Conservation (phyloP, 2,797 vertebrate genomes). For the Microhierax caerulescens region DNA sequence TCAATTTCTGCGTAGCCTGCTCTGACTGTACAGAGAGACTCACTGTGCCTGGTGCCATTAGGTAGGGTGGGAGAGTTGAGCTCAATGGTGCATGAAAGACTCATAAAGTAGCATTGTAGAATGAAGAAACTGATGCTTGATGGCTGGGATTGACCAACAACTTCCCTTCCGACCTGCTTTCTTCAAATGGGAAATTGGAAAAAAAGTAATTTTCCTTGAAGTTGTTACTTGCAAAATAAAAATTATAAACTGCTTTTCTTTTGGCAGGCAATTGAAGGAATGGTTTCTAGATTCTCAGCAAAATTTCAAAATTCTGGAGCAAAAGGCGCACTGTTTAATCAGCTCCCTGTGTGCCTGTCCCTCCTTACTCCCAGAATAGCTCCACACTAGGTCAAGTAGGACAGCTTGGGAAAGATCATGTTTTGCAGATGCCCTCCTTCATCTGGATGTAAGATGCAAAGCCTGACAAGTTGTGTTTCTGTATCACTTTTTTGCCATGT, state of each 20-base stretch:
- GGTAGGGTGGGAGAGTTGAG: not conserved
- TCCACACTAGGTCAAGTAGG: not conserved
- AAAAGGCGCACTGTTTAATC: not conserved
- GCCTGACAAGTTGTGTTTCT: constrained; percentile 23
- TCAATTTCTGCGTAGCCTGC: not conserved
- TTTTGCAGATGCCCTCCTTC: constrained; percentile 18
- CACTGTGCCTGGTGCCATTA: not conserved
- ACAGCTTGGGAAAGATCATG: not conserved
- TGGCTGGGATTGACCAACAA: not conserved
- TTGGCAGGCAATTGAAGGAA: not conserved
- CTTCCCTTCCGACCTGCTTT: not conserved
- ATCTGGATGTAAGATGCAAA: not conserved
- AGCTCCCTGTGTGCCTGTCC: not conserved
- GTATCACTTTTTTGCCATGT: constrained; percentile 1
- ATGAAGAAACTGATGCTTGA: not conserved
- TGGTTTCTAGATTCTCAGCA: not conserved
- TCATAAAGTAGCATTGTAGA: not conserved
- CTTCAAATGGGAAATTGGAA: not conserved
- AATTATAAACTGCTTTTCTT: not conserved
- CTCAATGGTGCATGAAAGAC: not conserved
- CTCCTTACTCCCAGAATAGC: not conserved
- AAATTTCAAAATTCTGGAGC: constrained; percentile 2
- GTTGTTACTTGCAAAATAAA: not conserved
- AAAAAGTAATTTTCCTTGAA: not conserved
- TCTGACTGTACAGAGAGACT: not conserved